phyloP scores from a whole-genome alignment of 1,140 invertebrate species.

The Eulimnadia texana region DNA sequence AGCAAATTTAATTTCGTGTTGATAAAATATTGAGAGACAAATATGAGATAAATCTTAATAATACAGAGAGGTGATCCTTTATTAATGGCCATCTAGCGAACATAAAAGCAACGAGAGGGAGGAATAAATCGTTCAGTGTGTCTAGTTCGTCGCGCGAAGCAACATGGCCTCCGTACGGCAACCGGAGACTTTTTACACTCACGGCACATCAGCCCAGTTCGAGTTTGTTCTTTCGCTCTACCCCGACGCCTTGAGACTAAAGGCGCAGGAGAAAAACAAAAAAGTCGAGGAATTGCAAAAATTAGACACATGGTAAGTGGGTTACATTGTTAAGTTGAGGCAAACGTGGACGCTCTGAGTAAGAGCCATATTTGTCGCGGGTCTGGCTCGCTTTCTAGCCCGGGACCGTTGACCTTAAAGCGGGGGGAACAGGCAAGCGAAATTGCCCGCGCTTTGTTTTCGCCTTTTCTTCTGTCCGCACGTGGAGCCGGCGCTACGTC shows the following conservation, averaged over 20 bases:
- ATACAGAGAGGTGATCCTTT: neutral
- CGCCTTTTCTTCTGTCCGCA: neutral
- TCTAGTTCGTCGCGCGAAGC: neutral
- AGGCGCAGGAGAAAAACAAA: constrained; percentile 72
- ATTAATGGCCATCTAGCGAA: neutral
- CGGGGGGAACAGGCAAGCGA: no score
- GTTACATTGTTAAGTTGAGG: no score
- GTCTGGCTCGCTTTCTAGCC: no score
- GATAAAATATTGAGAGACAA: no score
- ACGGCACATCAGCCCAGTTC: constrained; percentile 70
- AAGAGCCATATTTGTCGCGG: no score
- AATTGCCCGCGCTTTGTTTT: no score
- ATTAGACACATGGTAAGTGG: constrained; percentile 79
- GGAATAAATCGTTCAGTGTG: neutral
- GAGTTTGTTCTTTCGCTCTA: constrained; percentile 75
- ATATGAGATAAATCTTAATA: no score
- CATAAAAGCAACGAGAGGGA: neutral
- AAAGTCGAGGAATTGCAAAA: constrained; percentile 85
- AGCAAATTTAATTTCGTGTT: no score
- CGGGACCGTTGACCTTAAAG: no score
- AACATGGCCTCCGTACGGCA: constrained; percentile 65
- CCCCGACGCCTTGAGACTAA: constrained; percentile 67
- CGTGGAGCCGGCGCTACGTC: neutral
- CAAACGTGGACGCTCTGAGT: no score
- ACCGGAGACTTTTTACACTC: constrained; percentile 76